Conservation (phyloP, 2,113 vertebrate genomes). For the Procavia capensis region DNA sequence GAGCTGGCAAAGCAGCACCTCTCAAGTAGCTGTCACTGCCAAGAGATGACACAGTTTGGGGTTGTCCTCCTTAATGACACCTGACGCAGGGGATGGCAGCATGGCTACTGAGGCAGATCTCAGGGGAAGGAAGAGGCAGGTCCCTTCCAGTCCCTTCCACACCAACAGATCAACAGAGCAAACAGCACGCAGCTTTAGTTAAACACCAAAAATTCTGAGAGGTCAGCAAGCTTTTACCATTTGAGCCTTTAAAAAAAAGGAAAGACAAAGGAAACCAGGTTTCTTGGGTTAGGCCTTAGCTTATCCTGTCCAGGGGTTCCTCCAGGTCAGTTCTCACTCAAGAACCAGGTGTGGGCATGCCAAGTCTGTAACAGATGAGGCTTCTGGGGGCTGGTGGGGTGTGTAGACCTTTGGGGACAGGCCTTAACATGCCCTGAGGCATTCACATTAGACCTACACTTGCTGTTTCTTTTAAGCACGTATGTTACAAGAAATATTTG, state of each 20-base stretch:
- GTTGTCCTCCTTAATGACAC: background rate
- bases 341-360: background rate
- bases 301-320: background rate
- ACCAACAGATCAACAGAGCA: slow-evolving; percentile 11
- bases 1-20: background rate
- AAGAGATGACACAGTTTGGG: background rate
- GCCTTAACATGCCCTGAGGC: accelerated
- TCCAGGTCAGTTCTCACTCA: background rate
- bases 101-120: background rate
- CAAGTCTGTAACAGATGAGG: background rate
- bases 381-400: background rate
- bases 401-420: background rate
- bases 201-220: background rate
- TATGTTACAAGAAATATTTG: background rate
- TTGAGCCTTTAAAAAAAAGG: too few species aligned
- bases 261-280: background rate
- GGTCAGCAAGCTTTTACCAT: background rate
- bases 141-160: background rate
- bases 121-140: background rate
- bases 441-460: background rate
- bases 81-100: background rate
- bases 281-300: background rate
- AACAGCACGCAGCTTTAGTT: background rate
- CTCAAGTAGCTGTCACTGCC: background rate
- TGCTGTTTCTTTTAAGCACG: background rate